Conservation (phyloP, 2,113 vertebrate species). For the Malurus alboscapulatus region DNA sequence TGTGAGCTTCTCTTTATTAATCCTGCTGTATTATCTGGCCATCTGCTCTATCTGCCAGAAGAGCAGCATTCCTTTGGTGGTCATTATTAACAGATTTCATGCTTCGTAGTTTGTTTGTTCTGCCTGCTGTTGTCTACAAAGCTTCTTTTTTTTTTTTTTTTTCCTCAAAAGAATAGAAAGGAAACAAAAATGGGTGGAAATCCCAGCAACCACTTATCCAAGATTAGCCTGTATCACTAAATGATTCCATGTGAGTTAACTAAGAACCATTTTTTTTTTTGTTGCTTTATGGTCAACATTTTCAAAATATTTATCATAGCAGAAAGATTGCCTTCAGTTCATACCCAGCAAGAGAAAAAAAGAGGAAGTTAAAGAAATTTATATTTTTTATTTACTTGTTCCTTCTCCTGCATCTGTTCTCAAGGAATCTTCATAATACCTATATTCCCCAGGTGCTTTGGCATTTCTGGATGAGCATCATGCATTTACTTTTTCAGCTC, state of each 20-base stretch:
- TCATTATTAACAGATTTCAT: conserved; percentile 16
- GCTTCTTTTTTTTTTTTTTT: neutral
- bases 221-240: neutral
- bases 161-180: neutral
- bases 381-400: neutral
- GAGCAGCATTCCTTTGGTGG: conserved; percentile 15
- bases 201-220: neutral
- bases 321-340: neutral
- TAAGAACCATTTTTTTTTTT: neutral
- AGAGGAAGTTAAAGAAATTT: neutral
- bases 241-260: neutral
- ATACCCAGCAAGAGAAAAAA: neutral
- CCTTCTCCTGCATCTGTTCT: neutral
- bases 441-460: neutral
- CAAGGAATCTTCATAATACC: neutral
- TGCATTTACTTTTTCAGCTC: neutral
- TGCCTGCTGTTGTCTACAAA: neutral
- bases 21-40: neutral
- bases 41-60: conserved; percentile 30
- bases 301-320: neutral
- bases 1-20: neutral
- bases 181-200: neutral
- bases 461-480: neutral
- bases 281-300: neutral
- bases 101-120: neutral